phyloP scores from a whole-genome alignment of 53 echinoderm and acorn worm species.

The Mesocentrotus franciscanus region DNA sequence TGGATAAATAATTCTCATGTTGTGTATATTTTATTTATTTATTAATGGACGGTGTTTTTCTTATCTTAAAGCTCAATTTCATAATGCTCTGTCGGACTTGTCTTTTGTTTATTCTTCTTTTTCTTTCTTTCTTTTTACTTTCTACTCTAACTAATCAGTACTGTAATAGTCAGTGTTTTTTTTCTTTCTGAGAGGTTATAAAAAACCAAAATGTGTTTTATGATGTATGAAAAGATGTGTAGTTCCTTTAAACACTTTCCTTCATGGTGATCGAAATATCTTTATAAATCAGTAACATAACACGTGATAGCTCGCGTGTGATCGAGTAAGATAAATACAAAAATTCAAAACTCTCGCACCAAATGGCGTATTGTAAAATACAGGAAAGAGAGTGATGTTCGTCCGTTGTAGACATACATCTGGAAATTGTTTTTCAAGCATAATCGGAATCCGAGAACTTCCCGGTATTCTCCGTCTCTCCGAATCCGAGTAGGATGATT shows the following conservation, averaged over 20 bases:
- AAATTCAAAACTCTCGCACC: not conserved
- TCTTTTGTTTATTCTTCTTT: not conserved
- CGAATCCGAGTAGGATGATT: conserved; percentile 6
- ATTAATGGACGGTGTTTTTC: no score
- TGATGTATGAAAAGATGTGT: not conserved
- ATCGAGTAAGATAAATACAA: not conserved
- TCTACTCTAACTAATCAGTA: no score
- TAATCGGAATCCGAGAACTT: conserved; percentile 37
- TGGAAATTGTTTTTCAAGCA: conserved; percentile 41
- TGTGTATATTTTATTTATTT: no score
- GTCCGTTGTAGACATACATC: not conserved
- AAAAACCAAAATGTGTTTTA: no score
- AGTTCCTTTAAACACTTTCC: not conserved
- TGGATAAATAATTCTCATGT: no score
- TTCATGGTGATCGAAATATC: not conserved
- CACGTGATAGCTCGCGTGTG: not conserved
- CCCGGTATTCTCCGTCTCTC: conserved; percentile 2
- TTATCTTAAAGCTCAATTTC: no score
- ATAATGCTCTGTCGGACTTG: no score
- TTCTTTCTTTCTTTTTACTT: not conserved
- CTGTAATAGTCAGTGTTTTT: not conserved
- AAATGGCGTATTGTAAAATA: not conserved
- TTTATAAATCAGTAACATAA: not conserved
- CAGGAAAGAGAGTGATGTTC: not conserved
- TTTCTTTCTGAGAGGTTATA: not conserved